phyloP scores from a whole-genome alignment of 2,888 invertebrate species.

The Clitarchus hookeri region DNA sequence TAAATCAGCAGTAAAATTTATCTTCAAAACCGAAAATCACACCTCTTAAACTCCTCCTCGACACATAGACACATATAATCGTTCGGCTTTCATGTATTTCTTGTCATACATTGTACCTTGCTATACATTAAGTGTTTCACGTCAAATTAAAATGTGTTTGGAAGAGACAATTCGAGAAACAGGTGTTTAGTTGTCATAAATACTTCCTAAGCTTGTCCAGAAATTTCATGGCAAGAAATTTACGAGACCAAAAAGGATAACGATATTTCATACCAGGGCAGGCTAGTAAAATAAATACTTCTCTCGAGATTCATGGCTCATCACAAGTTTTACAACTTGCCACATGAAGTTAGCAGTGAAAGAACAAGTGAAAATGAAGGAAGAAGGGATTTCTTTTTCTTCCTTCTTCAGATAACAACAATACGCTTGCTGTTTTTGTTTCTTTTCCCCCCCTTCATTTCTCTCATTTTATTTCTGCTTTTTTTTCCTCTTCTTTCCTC shows the following conservation, averaged over 20 bases:
- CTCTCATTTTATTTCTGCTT: background rate
- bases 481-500: conserved; percentile 16
- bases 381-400: background rate
- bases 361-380: background rate
- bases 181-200: no score
- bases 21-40: no score
- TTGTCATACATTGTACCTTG: no score
- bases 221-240: background rate
- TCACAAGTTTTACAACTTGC: background rate
- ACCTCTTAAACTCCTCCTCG: no score
- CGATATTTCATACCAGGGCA: background rate
- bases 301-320: background rate
- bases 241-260: background rate
- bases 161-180: no score
- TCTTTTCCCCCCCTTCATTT: background rate
- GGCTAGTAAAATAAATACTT: background rate
- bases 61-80: no score
- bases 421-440: background rate
- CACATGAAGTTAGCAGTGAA: background rate
- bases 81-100: no score
- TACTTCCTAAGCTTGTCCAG: no score
- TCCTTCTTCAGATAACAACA: conserved; percentile 14
- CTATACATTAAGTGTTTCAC: no score
- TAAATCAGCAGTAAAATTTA: no score
- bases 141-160: no score